Conservation (phyloP, 2,797 vertebrate species). For the Coreius guichenoti region DNA sequence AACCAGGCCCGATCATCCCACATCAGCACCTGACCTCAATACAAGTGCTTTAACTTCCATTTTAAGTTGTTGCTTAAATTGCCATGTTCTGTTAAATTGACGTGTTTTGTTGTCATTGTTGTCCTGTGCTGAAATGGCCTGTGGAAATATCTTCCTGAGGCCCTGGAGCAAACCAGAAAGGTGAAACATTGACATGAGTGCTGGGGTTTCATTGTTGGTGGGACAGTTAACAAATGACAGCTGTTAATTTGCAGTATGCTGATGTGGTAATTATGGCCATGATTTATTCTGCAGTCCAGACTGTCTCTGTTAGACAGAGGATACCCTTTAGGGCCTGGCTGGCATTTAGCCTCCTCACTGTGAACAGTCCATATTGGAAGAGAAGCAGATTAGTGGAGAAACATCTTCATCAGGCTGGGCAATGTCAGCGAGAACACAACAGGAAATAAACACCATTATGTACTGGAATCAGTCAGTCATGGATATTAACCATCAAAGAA, state of each 20-base stretch:
- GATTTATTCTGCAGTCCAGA: slow-evolving; percentile 35
- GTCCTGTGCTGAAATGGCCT: neutral
- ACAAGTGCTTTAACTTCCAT: neutral
- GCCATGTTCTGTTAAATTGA: neutral
- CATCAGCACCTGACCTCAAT: neutral
- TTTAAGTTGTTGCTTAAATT: neutral
- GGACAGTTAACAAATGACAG: slow-evolving; percentile 51
- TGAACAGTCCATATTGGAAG: slow-evolving; percentile 34
- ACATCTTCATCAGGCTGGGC: slow-evolving; percentile 14
- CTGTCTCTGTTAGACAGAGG: slow-evolving; percentile 32
- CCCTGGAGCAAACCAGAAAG: slow-evolving; percentile 10
- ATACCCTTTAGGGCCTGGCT: slow-evolving; percentile 34
- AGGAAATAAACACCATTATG: slow-evolving; percentile 15
- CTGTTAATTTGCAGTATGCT: slow-evolving; percentile 51
- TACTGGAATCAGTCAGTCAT: neutral
- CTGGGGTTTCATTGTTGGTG: slow-evolving; percentile 28
- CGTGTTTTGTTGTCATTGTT: slow-evolving; percentile 11
- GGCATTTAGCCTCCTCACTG: slow-evolving; percentile 26
- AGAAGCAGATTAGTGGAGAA: slow-evolving; percentile 29
- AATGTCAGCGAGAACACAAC: slow-evolving; percentile 11
- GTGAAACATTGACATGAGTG: slow-evolving; percentile 8
- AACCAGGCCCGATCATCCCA: neutral
- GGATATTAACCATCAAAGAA: slow-evolving; percentile 2
- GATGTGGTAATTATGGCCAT: slow-evolving; percentile 51
- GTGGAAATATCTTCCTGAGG: neutral